These are phyloP conservation scores for Gasteruption jaculator DNA, from an alignment of 2,888 invertebrate genomes.

Conservation along the genomic window DNA sequence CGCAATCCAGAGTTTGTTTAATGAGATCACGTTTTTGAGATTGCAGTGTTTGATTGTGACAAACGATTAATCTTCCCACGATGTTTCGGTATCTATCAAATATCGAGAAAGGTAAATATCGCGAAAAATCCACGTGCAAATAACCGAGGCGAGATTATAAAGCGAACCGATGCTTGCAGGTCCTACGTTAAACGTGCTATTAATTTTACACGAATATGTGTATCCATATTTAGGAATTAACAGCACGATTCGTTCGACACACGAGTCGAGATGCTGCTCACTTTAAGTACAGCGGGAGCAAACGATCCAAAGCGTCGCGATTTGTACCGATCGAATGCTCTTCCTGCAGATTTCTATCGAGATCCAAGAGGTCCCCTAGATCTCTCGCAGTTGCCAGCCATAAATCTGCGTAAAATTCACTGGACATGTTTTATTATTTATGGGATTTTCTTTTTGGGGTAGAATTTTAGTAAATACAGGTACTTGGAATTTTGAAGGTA, in stretches of 20 bases:
- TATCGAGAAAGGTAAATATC: neutral
- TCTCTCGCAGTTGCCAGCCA: slow-evolving; percentile 36
- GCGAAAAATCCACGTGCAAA: too few relatives aligned
- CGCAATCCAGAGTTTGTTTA: slow-evolving; percentile 58
- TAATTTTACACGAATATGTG: too few relatives aligned
- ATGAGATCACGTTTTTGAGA: slow-evolving; percentile 59
- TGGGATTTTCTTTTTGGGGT: neutral
- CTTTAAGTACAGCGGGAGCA: slow-evolving; percentile 37
- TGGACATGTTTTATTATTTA: slow-evolving; percentile 30
- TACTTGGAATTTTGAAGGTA: slow-evolving; percentile 8
- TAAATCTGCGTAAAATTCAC: slow-evolving; percentile 30
- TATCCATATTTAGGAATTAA: too few relatives aligned
- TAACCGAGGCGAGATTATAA: too few relatives aligned
- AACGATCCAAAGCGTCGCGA: slow-evolving; percentile 21
- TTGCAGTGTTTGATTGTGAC: slow-evolving; percentile 62
- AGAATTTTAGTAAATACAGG: slow-evolving; percentile 7
- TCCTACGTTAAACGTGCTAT: too few relatives aligned
- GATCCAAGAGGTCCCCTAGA: slow-evolving; percentile 28
- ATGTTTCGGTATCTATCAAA: slow-evolving; percentile 37
- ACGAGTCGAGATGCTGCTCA: slow-evolving; percentile 19
- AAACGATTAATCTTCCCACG: slow-evolving; percentile 52
- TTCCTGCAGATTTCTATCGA: slow-evolving; percentile 28
- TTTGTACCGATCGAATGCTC: slow-evolving; percentile 10
- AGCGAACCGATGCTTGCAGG: too few relatives aligned
- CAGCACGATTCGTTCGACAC: too few relatives aligned